These are phyloP conservation scores for Beris morrisii DNA, from an alignment of 2,888 invertebrate genomes.

Conservation along the genomic window DNA sequence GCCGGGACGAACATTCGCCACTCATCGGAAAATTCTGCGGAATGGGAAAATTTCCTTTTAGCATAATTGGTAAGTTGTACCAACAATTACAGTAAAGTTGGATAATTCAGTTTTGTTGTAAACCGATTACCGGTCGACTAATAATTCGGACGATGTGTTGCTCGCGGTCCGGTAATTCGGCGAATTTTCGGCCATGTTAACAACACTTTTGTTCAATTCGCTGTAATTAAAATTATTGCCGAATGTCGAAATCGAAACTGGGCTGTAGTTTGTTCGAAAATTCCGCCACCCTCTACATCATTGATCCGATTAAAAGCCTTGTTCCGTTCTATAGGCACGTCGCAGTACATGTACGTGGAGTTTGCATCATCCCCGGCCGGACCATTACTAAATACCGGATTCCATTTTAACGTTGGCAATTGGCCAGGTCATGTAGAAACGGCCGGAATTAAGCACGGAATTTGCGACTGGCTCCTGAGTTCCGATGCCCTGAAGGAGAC, in stretches of 20 bases:
- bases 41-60: slow-evolving; percentile 91
- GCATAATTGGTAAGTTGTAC: slow-evolving; percentile 70
- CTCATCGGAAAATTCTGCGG: slow-evolving; percentile 91
- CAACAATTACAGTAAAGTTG: background rate
- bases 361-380: slow-evolving; percentile 88
- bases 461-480: slow-evolving; percentile 85
- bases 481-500: slow-evolving; percentile 77
- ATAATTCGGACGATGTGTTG: background rate
- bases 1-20: slow-evolving; percentile 82
- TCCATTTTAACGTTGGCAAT: slow-evolving; percentile 92
- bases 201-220: too few relatives aligned
- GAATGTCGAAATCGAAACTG: too few relatives aligned
- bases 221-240: too few relatives aligned
- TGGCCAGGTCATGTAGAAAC: slow-evolving; percentile 93
- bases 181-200: too few relatives aligned
- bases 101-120: background rate
- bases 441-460: slow-evolving; percentile 81
- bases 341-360: slow-evolving; percentile 84
- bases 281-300: too few relatives aligned
- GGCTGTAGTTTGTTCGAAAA: too few relatives aligned
- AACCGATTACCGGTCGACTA: background rate
- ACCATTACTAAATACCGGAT: slow-evolving; percentile 87
- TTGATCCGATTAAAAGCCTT: too few relatives aligned
- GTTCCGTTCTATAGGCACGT: slow-evolving; percentile 63
- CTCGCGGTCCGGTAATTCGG: background rate